Conservation (phyloP, 2,888 invertebrate species). For the Patella pellucida region DNA sequence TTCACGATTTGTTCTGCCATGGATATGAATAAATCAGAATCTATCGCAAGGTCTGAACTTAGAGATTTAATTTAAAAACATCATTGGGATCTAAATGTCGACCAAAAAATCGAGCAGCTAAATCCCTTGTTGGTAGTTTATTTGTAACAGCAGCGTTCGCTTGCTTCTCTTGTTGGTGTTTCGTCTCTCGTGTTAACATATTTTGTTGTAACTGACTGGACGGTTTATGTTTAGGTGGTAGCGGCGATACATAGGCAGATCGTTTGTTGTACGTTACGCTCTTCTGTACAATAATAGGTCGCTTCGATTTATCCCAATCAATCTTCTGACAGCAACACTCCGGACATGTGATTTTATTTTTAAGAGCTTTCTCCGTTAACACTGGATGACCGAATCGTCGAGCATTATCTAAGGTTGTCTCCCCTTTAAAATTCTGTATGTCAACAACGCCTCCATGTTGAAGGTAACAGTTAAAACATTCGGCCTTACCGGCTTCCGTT, state of each 20-base stretch:
- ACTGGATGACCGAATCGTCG: constrained; percentile 63
- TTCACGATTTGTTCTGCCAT: too few species aligned
- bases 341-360: constrained; percentile 60
- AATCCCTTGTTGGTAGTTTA: constrained; percentile 47
- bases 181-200: constrained; percentile 45
- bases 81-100: constrained; percentile 60
- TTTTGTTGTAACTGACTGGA: constrained; percentile 53
- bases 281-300: constrained; percentile 57
- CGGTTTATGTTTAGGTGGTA: constrained; percentile 45
- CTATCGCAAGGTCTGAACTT: not conserved
- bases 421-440: constrained; percentile 56
- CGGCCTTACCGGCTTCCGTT: constrained; percentile 60
- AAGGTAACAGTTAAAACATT: constrained; percentile 67
- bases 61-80: constrained; percentile 45
- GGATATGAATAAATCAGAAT: too few species aligned
- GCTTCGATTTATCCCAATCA: constrained; percentile 59
- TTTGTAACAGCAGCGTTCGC: constrained; percentile 25
- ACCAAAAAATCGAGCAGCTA: constrained; percentile 62
- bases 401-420: constrained; percentile 63
- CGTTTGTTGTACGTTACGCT: constrained; percentile 51
- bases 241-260: constrained; percentile 58
- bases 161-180: constrained; percentile 32
- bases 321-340: constrained; percentile 55
- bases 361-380: constrained; percentile 66
- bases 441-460: constrained; percentile 62